These are phyloP conservation scores for Strigamia transsilvanica DNA, from an alignment of 2,888 invertebrate genomes.

Conservation along the genomic window DNA sequence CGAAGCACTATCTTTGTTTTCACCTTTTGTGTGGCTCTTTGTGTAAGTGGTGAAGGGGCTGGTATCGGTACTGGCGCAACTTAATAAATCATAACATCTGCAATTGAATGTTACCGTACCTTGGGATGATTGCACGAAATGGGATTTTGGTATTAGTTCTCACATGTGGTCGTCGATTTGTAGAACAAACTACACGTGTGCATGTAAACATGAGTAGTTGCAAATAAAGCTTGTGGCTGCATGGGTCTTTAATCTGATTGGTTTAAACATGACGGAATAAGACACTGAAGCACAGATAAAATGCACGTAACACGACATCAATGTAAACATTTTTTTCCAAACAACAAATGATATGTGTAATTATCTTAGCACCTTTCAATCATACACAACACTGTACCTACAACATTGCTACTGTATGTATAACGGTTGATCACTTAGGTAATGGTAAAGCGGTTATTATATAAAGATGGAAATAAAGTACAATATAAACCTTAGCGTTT, in stretches of 20 bases:
- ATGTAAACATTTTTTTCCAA: neutral
- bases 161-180: conserved; percentile 1
- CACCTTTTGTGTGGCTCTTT: conserved; percentile 7
- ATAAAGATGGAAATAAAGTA: neutral
- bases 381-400: neutral
- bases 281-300: neutral
- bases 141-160: conserved; percentile 24
- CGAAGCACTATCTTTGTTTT: neutral
- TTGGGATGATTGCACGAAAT: conserved; percentile 18
- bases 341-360: neutral
- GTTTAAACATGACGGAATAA: conserved; percentile 5
- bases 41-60: conserved; percentile 16
- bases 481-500: neutral
- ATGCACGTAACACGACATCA: conserved; percentile 15
- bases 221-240: conserved; percentile 44
- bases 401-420: neutral
- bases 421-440: neutral
- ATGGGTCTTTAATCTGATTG: conserved; percentile 20
- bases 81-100: neutral
- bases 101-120: neutral
- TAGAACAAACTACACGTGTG: conserved; percentile 13
- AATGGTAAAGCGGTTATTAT: neutral
- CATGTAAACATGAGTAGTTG: conserved; percentile 20
- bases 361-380: neutral
- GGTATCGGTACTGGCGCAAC: neutral